phyloP scores from a whole-genome alignment of 2,797 vertebrate species.

The Microchirus variegatus region DNA sequence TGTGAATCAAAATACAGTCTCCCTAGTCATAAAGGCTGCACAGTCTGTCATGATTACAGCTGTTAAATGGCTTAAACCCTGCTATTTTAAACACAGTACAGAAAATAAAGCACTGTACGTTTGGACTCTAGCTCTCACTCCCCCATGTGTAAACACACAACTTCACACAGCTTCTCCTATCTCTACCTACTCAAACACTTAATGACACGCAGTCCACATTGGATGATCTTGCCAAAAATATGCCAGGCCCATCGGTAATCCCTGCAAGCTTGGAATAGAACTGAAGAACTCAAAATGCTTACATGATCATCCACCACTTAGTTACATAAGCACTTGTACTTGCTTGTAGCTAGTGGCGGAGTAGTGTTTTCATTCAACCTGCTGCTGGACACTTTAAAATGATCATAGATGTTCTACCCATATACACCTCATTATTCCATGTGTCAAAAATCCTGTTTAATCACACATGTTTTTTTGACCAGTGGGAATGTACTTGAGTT shows the following conservation, averaged over 20 bases:
- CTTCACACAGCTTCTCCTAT: conserved; percentile 15
- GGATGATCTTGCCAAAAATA: conserved; percentile 61
- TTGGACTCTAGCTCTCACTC: neutral
- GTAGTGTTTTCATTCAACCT: conserved; percentile 16
- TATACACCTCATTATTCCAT: too few species aligned
- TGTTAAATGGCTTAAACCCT: conserved; percentile 24
- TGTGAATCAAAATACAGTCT: conserved; percentile 6
- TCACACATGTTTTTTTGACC: too few species aligned
- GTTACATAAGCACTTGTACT: conserved; percentile 36
- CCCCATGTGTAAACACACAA: conserved; percentile 20
- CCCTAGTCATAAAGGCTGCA: conserved; percentile 12
- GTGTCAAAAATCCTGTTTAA: too few species aligned
- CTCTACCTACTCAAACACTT: conserved; percentile 34
- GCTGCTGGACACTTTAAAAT: conserved; percentile 2
- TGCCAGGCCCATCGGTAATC: conserved; percentile 47
- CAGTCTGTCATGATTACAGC: conserved; percentile 24
- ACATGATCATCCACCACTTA: conserved; percentile 42
- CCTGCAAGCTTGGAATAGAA: conserved; percentile 46
- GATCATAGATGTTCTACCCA: too few species aligned
- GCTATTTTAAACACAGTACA: conserved; percentile 26
- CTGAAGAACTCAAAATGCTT: conserved; percentile 44
- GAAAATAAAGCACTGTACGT: conserved; percentile 12
- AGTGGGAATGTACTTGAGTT: too few species aligned
- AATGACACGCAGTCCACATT: conserved; percentile 42
- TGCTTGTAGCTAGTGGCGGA: conserved; percentile 7